Conservation (phyloP, 2,113 vertebrate genomes). For the Lamprotornis superbus region DNA sequence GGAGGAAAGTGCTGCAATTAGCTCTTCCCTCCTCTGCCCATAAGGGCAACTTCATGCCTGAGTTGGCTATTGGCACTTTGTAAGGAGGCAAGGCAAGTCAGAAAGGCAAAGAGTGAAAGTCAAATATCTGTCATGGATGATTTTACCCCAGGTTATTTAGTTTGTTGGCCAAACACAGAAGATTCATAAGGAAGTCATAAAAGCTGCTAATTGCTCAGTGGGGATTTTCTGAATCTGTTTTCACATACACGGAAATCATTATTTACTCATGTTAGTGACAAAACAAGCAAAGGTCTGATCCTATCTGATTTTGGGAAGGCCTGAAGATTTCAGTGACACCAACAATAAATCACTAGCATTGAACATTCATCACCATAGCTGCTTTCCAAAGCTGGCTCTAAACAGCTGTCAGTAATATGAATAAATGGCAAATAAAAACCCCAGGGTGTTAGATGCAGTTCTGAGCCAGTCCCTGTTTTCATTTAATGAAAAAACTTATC, state of each 20-base stretch:
- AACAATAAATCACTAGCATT: not conserved
- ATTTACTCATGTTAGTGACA: not conserved
- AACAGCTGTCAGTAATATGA: not conserved
- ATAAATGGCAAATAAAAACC: not conserved
- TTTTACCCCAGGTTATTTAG: not conserved
- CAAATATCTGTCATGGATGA: not conserved
- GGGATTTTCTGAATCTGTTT: not conserved
- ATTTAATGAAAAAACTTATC: not conserved
- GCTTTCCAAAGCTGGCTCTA: not conserved
- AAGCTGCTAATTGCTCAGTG: not conserved
- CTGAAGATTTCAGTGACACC: not conserved
- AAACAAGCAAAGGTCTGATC: not conserved
- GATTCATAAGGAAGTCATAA: not conserved
- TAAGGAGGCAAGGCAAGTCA: fast-evolving
- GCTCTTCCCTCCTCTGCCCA: not conserved
- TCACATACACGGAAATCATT: not conserved
- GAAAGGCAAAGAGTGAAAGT: not conserved
- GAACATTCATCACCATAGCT: not conserved
- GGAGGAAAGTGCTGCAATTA: not conserved
- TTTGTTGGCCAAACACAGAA: not conserved
- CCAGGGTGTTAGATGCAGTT: not conserved
- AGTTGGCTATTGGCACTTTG: fast-evolving
- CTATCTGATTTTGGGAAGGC: not conserved
- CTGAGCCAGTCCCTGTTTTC: not conserved
- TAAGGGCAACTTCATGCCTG: not conserved